These are phyloP conservation scores for Myotis planiceps DNA, from an alignment of 2,797 vertebrate species.

Conservation along the genomic window DNA sequence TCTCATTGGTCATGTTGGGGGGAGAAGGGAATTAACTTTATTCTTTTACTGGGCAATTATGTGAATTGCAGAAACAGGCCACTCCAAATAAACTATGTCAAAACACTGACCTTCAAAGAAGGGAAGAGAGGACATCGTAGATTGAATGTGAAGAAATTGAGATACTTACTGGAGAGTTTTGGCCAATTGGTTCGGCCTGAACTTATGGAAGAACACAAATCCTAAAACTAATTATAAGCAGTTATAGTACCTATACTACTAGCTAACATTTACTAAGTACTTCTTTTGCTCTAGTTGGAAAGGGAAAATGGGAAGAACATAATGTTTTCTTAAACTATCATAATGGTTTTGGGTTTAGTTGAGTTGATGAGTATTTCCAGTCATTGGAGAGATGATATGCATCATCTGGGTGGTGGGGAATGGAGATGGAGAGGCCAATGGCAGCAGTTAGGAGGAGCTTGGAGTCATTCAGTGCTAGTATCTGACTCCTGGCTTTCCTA, in stretches of 20 bases:
- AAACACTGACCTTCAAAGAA: conserved; percentile 74
- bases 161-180: conserved; percentile 29
- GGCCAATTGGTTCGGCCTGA: background rate
- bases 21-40: conserved; percentile 69
- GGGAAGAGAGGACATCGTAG: conserved; percentile 23
- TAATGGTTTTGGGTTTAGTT: background rate
- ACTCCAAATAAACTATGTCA: conserved; percentile 69
- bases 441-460: background rate
- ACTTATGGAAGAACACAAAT: background rate
- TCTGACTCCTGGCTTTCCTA: background rate
- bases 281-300: conserved; percentile 24
- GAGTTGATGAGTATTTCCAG: background rate
- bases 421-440: background rate
- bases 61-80: conserved; percentile 74
- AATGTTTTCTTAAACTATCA: conserved; percentile 22
- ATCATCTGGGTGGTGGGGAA: background rate
- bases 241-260: background rate
- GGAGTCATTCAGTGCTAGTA: background rate
- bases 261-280: background rate
- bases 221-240: conserved; percentile 22
- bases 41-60: conserved; percentile 75
- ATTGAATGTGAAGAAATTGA: background rate
- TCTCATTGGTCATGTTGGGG: conserved; percentile 57
- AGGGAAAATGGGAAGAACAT: conserved; percentile 7
- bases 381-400: background rate